Percentiles rank a stretch among this genome's conserved stretches.
These are phyloP conservation scores for Cynaeus angustus DNA, from an alignment of 2,888 invertebrate genomes.

Conservation along the genomic window DNA sequence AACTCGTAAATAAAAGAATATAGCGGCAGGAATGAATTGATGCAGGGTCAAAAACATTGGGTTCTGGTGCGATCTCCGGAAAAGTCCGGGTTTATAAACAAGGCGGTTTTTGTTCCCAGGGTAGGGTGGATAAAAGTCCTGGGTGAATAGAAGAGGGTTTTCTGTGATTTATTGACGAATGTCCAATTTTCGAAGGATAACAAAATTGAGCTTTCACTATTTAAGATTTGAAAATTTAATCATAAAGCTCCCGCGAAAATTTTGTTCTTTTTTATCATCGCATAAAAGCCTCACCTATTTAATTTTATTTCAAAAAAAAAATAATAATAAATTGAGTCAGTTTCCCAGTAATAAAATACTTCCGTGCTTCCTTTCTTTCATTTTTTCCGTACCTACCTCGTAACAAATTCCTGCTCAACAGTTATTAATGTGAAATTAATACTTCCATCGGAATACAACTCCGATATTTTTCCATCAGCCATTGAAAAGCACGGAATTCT, in stretches of 20 bases:
- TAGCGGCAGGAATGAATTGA: conserved; percentile 39
- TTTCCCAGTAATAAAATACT: too few relatives aligned
- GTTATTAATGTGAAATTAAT: conserved; percentile 2
- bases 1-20: conserved; percentile 46
- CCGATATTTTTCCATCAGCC: not conserved
- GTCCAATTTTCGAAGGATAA: too few relatives aligned
- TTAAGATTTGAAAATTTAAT: not conserved
- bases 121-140: too few relatives aligned
- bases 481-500: not conserved
- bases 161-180: not conserved
- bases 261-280: too few relatives aligned
- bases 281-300: too few relatives aligned
- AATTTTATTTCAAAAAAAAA: too few relatives aligned
- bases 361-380: too few relatives aligned
- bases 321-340: too few relatives aligned
- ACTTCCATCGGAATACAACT: not conserved
- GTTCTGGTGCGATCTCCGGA: conserved; percentile 8
- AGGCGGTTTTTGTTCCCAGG: not conserved
- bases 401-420: not conserved
- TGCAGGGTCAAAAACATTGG: conserved; percentile 26
- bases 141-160: too few relatives aligned
- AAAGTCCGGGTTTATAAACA: conserved; percentile 14
- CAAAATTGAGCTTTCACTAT: not conserved
- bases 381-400: not conserved
- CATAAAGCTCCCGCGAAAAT: too few relatives aligned